Base-by-base conservation (phyloP, 1,140 invertebrate species). In the Reticulitermes speratus region DNA sequence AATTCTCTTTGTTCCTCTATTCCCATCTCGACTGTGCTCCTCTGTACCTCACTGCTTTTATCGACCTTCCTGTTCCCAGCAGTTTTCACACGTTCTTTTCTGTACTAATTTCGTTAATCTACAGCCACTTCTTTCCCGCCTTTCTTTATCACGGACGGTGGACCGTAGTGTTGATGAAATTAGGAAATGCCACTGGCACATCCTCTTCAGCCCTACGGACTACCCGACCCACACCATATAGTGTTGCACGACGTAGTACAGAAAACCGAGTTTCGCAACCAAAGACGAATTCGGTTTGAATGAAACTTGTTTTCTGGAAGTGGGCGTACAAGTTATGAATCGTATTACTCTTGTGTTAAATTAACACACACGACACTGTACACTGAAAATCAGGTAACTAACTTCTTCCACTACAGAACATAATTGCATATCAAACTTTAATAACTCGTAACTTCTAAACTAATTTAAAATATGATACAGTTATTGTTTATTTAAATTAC, bases 61-160 rank as follows among this genome's bases (percentile, higher is more conserved):
- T 25, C 25, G 65, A n/a, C 65, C 14, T 75, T n/a, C 65, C 25
- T 75, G 59, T 65, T 65, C 59, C 12, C 19, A 65, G 59, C 59
- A 65, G 59, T 65, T 65, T 65, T n/a, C 59, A 23, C 12, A 16
- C 65, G n/a, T n/a, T 30, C 65, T 30, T 75, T 75, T 75, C n/a
- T 75, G 65, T 75, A 16, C n/a, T 75, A 75, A 75, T 75, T 75
- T 75, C 65, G 65, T 75, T 75, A 75, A 75, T 75, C 65, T 75
- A 30, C 65, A 12, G 65, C 8, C 65, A 75, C 9, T 75, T 75
- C 65, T 55, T 19, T 21, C 65, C n/a, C 65, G n/a, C 65, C 25
- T 30, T 75, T 75, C 65, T 75, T 75, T 75, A 75, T 75, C 65
- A 75, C 65, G 65, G 65, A 25, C 65, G n/a, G 25, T 16, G 65